These are phyloP conservation scores for Ditylenchus dipsaci DNA, from an alignment of 1,140 invertebrate species.

Conservation along the genomic window DNA sequence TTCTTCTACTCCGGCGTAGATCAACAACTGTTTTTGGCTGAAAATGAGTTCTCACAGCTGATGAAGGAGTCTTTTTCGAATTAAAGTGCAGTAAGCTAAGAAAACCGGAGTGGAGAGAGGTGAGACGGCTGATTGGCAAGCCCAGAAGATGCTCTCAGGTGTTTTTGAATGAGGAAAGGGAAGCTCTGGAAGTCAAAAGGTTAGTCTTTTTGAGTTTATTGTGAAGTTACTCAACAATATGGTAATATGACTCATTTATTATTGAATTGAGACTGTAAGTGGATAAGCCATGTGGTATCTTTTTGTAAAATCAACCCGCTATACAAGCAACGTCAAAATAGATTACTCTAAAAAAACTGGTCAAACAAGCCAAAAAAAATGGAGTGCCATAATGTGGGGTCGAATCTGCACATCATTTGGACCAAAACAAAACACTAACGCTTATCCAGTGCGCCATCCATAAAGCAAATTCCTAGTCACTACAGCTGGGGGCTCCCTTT, in stretches of 20 bases:
- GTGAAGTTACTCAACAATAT: too few species aligned
- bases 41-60: constrained; percentile 93
- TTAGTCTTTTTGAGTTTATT: not conserved
- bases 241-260: too few species aligned
- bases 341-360: not conserved
- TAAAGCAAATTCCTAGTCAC: too few species aligned
- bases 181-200: constrained; percentile 80
- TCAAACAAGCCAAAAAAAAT: not conserved
- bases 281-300: too few species aligned
- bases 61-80: constrained; percentile 88
- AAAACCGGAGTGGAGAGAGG: constrained; percentile 88
- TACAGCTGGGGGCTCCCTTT: too few species aligned
- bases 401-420: not conserved
- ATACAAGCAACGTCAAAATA: too few species aligned
- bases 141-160: constrained; percentile 76
- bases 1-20: constrained; percentile 88
- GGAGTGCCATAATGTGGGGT: not conserved
- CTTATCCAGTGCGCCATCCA: too few species aligned
- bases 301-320: too few species aligned
- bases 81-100: constrained; percentile 78
- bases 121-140: constrained; percentile 91
- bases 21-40: constrained; percentile 83
- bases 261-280: too few species aligned
- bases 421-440: too few species aligned
- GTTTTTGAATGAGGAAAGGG: constrained; percentile 89